Percentiles rank a stretch among this genome's conserved stretches.
phyloP scores from a whole-genome alignment of 2,888 invertebrate genomes.

The Philereme vetulata region DNA sequence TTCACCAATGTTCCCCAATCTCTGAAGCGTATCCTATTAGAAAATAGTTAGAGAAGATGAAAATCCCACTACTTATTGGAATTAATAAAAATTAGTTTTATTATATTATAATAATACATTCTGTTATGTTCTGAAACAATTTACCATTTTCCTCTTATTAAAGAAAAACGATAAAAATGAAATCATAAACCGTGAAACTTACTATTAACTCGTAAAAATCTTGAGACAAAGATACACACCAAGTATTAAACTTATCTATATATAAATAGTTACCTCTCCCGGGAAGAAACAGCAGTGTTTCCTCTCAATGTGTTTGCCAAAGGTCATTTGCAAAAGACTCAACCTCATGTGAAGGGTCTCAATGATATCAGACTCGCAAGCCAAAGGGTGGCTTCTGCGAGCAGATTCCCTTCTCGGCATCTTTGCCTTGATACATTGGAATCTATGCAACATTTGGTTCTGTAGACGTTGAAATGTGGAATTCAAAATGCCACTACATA shows the following conservation, averaged over 20 bases:
- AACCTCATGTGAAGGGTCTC: constrained; percentile 97
- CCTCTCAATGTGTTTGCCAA: constrained; percentile 96
- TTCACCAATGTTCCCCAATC: not conserved
- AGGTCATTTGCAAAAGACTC: constrained; percentile 95
- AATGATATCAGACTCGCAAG: constrained; percentile 96
- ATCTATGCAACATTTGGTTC: constrained; percentile 92
- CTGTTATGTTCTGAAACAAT: too few species aligned
- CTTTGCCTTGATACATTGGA: constrained; percentile 94
- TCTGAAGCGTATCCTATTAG: constrained; percentile 19
- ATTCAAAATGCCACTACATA: constrained; percentile 91
- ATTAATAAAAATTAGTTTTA: not conserved
- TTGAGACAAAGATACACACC: not conserved
- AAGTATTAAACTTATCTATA: constrained; percentile 2
- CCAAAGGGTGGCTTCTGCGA: constrained; percentile 93
- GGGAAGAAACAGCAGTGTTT: constrained; percentile 97
- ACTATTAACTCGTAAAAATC: not conserved
- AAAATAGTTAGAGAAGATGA: constrained; percentile 25
- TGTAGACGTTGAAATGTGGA: constrained; percentile 93
- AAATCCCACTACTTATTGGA: constrained; percentile 8
- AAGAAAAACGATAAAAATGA: not conserved
- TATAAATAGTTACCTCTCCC: constrained; percentile 88
- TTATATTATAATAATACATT: too few species aligned
- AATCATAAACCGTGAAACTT: not conserved
- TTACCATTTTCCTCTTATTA: not conserved
- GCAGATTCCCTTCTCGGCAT: constrained; percentile 97